Conservation (phyloP, 2,113 vertebrate species). For the Callocephalon fimbriatum region DNA sequence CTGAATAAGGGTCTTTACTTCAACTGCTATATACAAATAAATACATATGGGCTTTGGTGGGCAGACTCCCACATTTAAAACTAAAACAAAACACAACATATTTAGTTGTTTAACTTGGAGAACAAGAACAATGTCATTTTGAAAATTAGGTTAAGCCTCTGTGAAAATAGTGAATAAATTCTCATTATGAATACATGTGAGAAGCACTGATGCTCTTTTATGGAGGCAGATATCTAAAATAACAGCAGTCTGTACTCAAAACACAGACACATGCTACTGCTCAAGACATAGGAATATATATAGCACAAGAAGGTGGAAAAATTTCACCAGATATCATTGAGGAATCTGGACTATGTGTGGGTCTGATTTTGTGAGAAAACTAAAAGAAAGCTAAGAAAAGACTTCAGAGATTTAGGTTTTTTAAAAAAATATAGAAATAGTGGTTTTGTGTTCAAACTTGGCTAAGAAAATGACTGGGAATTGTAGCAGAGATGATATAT, state of each 20-base stretch:
- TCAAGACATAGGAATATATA: slow-evolving; percentile 4
- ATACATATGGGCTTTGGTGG: background rate
- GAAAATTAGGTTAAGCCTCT: slow-evolving; percentile 16
- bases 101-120: background rate
- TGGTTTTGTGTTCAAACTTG: background rate
- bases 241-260: background rate
- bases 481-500: background rate
- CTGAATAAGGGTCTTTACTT: background rate
- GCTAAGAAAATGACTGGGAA: background rate
- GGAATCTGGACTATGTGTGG: slow-evolving; percentile 17
- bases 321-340: slow-evolving; percentile 24
- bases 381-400: slow-evolving; percentile 16
- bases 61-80: background rate
- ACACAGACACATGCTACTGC: background rate
- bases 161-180: background rate
- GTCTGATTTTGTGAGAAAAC: slow-evolving; percentile 19
- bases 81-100: background rate
- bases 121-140: background rate
- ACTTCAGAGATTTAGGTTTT: background rate
- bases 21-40: background rate
- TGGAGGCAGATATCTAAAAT: slow-evolving; percentile 6
- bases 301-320: slow-evolving; percentile 7
- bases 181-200: background rate
- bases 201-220: slow-evolving; percentile 3
- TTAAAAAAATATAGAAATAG: background rate